Conservation (phyloP, 2,797 vertebrate species). For the Menidia menidia region DNA sequence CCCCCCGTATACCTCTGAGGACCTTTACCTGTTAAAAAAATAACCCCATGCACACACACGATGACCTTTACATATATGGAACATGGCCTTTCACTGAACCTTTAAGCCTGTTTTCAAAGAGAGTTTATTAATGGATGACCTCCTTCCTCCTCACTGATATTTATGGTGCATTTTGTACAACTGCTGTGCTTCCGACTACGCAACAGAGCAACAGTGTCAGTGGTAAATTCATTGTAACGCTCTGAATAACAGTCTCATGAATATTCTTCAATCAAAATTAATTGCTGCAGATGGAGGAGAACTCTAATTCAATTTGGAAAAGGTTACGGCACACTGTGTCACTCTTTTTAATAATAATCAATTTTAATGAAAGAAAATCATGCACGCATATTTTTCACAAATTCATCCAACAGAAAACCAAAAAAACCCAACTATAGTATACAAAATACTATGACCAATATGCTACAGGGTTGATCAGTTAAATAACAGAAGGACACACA, state of each 20-base stretch:
- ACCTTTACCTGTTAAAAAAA: conserved; percentile 56
- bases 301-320: too few relatives aligned
- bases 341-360: too few relatives aligned
- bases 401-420: too few relatives aligned
- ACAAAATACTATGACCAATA: too few relatives aligned
- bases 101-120: conserved; percentile 53
- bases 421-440: too few relatives aligned
- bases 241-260: background rate
- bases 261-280: background rate
- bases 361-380: too few relatives aligned
- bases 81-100: conserved; percentile 55
- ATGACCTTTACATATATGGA: conserved; percentile 20
- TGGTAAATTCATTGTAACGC: background rate
- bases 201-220: background rate
- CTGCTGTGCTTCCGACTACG: background rate
- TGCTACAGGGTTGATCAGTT: too few relatives aligned
- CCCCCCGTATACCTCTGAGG: conserved; percentile 31
- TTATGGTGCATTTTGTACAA: background rate
- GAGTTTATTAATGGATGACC: background rate
- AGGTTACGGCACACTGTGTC: too few relatives aligned
- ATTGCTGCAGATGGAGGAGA: background rate
- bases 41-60: conserved; percentile 12
- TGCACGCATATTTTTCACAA: too few relatives aligned
- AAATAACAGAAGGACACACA: too few relatives aligned
- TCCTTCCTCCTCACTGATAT: conserved; percentile 20